Conservation (phyloP, 1,140 invertebrate species). For the Hormaphis cornu region DNA sequence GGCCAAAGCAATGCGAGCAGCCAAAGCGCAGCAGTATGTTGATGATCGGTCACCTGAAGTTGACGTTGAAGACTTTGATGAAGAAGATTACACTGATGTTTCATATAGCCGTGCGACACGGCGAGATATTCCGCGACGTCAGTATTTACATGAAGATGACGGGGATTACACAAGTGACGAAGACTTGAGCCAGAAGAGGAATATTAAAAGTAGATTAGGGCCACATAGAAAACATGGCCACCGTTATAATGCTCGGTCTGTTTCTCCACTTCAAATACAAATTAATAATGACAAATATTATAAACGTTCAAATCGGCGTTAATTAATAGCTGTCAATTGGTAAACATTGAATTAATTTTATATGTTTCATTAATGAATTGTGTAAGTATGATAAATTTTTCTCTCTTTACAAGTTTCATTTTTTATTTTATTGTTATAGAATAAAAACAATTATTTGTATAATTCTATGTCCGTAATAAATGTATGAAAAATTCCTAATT, state of each 20-base stretch:
- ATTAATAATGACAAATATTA: slow-evolving; percentile 26
- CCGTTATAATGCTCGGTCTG: slow-evolving; percentile 5
- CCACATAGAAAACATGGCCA: slow-evolving; percentile 15
- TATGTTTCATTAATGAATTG: not conserved
- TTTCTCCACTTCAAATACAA: slow-evolving; percentile 19
- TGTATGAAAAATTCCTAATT: not conserved
- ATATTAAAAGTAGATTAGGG: slow-evolving; percentile 7
- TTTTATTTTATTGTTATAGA: slow-evolving; percentile 12
- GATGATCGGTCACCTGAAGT: slow-evolving; percentile 7
- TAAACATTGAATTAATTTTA: not conserved
- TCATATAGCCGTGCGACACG: slow-evolving; percentile 23
- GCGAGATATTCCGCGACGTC: slow-evolving; percentile 8
- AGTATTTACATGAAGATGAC: slow-evolving; percentile 22
- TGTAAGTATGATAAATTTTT: not conserved
- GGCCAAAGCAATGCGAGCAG: slow-evolving; percentile 18
- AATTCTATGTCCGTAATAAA: not conserved
- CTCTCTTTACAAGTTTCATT: not conserved
- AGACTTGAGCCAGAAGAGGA: slow-evolving; percentile 1
- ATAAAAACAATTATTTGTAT: slow-evolving; percentile 15
- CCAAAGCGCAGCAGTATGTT: not conserved
- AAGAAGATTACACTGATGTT: not conserved
- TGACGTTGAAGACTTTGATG: slow-evolving; percentile 14
- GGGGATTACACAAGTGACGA: slow-evolving; percentile 3
- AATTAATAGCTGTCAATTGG: not conserved
- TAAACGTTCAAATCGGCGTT: slow-evolving; percentile 19